Evolutionary conservation across 2,797 vertebrate species (phyloP), one percentile per base, ranked within the genome.

Genomic region (Dallia pectoralis): DNA sequence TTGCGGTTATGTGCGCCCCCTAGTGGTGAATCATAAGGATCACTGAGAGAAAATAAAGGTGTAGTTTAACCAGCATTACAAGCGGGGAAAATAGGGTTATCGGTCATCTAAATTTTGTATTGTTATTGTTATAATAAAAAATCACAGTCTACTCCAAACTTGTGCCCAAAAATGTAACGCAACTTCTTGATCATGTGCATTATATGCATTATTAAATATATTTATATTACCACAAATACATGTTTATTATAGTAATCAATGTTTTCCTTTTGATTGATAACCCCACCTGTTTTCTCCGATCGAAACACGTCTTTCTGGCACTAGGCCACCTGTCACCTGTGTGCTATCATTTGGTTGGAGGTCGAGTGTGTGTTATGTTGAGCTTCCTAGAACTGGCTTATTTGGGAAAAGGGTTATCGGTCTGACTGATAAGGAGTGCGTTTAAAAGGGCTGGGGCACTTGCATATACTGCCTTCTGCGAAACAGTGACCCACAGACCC

Each of bases 391-490:
- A 92, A 92, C 68, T 86, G 85, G 86, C 77, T 86, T n/a, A n/a
- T n/a, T 87, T 89, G 83, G 86, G 83, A 87, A 92, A 85, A 77
- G 86, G 88, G 90, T 91, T 92, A 95, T 95, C 93, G 87, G 92
- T 89, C 79, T 85, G 77, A 80, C 93, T 90, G 95, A 95, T 94
- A 93, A 94, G 79, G 61, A 74, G 84, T 71, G 73, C 84, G 87
- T 94, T 96, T 96, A 95, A 91, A 96, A 93, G 89, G 91, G 88
- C 79, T 86, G 74, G 79, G 84, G 88, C 73, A 81, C 48, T 77
- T 14, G 40, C 40, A n/a, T n/a, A n/a, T 44, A 1, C 11, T 68
- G 79, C 73, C 80, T 75, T 84, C 74, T 79, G 77, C 81, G 82
- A 78, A 88, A 81, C 73, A 86, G 63, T 72, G 67, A 74, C 56